A percentile compares a stretch with the other conserved stretches of the same genome.
phyloP scores from a whole-genome alignment of 2,888 invertebrate genomes.

The Malthinus flaveolus region DNA sequence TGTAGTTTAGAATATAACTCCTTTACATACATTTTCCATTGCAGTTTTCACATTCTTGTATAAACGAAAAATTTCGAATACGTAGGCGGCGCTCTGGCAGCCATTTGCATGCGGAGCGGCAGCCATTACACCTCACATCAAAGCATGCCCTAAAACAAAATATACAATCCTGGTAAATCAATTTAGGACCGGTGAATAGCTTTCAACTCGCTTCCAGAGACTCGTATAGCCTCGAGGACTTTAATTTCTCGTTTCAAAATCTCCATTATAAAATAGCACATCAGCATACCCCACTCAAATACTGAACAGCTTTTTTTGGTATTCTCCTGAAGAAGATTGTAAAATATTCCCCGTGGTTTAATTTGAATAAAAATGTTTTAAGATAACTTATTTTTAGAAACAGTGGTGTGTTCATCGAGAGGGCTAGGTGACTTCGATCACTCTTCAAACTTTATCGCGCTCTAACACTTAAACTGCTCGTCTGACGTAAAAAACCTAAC shows the following conservation, averaged over 20 bases:
- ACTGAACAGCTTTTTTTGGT: too few relatives aligned
- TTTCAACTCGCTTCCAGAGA: conserved; percentile 26
- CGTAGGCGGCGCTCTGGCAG: conserved; percentile 44
- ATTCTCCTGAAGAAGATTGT: too few relatives aligned
- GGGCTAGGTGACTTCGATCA: too few relatives aligned
- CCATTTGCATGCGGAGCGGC: conserved; percentile 52
- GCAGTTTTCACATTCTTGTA: conserved; percentile 27
- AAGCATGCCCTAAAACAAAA: conserved; percentile 47
- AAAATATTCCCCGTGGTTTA: not conserved
- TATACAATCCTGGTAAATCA: conserved; percentile 42
- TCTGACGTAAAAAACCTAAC: too few relatives aligned
- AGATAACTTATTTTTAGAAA: too few relatives aligned
- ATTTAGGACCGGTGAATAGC: conserved; percentile 46
- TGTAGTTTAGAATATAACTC: conserved; percentile 26
- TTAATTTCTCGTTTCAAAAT: conserved; percentile 6
- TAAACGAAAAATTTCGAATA: conserved; percentile 27
- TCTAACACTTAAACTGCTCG: too few relatives aligned
- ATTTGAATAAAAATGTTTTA: too few relatives aligned
- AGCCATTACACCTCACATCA: conserved; percentile 52
- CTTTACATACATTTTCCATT: not conserved
- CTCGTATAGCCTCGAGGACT: conserved; percentile 7
- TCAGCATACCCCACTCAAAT: too few relatives aligned
- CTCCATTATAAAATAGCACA: not conserved
- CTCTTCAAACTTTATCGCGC: too few relatives aligned
- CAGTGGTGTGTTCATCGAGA: too few relatives aligned